Evolutionary conservation across 2,797 vertebrate species (phyloP), one percentile per base, ranked within the genome.

Genomic region (Carapus acus): DNA sequence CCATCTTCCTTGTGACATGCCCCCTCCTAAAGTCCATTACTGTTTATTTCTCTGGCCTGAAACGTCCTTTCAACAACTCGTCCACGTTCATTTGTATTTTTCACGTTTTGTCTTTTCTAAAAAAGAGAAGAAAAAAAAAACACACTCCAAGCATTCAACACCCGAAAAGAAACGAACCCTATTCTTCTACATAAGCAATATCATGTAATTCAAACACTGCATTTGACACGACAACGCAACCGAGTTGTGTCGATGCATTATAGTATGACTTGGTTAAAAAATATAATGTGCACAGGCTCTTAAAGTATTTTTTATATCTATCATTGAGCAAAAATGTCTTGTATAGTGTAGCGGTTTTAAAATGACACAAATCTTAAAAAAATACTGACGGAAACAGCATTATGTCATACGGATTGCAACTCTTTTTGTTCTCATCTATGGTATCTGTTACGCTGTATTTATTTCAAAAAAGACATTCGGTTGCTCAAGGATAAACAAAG

Each of bases 261-360:
- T 65, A 76, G 60, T 47, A 83, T 74, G 73, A 85, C 65, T 65
- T 81, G 74, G 73, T 86, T 71, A 84, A 85, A 65, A 86, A 83
- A 85, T 82, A 83, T 77, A 82, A 80, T 77, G 77, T 77, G 71
- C 83, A 81, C 78, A 74, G 80, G 76, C 62, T 82, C 67, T 77
- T 56, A 56, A 62, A 65, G 62, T 69, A 67, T 62, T 57, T 62
- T 50, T 49, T 55, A 58, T 52, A 55, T 76, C 52, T 62, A 64
- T 78, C 55, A 37, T 65, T 70, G 74, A 71, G 78, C 75, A 75
- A 78, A n/a, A 82, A 70, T 73, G 69, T 79, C 74, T 78, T 81
- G 63, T 74, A 81, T 79, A 81, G 77, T 82, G 82, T 83, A 73
- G 73, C 78, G 29, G 39, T 79, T 67, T 70, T 73, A 78, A 80